Percentiles rank a stretch among this genome's conserved stretches.
phyloP scores from a whole-genome alignment of 37 sponge, comb jelly and placozoan genomes.

The Beroe forskalii region DNA sequence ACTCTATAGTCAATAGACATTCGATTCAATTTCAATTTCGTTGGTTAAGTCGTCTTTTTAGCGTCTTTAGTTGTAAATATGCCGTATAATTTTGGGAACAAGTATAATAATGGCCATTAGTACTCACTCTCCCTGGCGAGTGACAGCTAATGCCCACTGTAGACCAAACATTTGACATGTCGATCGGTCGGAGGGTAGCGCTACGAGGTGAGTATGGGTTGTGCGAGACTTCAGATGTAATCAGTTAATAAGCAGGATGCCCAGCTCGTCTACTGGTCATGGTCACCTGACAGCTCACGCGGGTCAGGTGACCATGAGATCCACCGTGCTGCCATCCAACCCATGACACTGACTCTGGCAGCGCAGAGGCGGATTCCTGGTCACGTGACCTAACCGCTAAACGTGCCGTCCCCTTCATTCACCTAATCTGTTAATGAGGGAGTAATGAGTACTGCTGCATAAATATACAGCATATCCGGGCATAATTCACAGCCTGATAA shows the following conservation, averaged over 20 bases:
- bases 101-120: too few species aligned
- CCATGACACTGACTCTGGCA: background rate
- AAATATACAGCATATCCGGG: slow-evolving; percentile 44
- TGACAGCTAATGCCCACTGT: background rate
- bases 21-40: too few species aligned
- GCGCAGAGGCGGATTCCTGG: background rate
- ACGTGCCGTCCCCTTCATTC: background rate
- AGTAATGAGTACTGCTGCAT: slow-evolving; percentile 39
- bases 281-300: background rate
- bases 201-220: background rate
- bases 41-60: too few species aligned
- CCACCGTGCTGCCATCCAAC: background rate
- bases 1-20: too few species aligned
- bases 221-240: background rate
- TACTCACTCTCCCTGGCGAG: background rate
- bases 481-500: background rate
- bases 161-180: background rate
- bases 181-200: background rate
- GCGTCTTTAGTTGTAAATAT: too few species aligned
- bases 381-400: background rate
- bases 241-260: background rate
- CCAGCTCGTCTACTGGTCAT: background rate
- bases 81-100: too few species aligned
- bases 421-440: slow-evolving; percentile 43
- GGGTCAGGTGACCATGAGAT: background rate